These are phyloP conservation scores for Disparrhopalites patrizii DNA, from an alignment of 2,888 invertebrate species.

Conservation along the genomic window DNA sequence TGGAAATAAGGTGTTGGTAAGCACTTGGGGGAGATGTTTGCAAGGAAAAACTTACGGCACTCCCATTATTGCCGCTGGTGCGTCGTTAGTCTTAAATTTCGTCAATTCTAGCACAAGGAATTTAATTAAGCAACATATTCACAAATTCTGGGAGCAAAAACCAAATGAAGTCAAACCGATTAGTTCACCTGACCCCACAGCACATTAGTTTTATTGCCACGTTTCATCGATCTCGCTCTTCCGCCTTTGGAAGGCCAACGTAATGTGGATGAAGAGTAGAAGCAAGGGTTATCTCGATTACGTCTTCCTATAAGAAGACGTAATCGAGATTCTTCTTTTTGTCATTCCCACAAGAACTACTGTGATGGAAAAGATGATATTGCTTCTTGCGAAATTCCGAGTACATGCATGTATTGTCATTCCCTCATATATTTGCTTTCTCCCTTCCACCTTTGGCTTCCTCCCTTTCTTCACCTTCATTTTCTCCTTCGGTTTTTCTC, in stretches of 20 bases:
- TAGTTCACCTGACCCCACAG: neutral
- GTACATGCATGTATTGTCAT: no score
- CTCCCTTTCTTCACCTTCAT: no score
- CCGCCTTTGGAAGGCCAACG: neutral
- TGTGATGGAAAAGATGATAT: no score
- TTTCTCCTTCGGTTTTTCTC: no score
- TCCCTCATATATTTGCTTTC: no score
- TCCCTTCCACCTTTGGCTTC: no score
- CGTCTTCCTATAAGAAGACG: no score
- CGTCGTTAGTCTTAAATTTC: conserved; percentile 15
- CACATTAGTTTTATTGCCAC: neutral
- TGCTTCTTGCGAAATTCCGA: no score
- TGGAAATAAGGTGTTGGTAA: neutral
- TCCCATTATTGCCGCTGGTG: neutral
- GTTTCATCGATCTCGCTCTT: neutral
- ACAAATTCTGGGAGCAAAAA: neutral
- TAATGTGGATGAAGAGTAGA: neutral
- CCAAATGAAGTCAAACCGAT: neutral
- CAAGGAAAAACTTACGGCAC: no score
- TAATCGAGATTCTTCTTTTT: no score
- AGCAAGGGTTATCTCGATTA: no score
- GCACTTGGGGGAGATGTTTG: neutral
- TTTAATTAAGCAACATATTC: conserved; percentile 18
- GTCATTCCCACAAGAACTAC: no score
- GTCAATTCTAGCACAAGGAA: conserved; percentile 12